These are phyloP conservation scores for Aphelinus certus DNA, from an alignment of 1,140 invertebrate species.

Conservation along the genomic window DNA sequence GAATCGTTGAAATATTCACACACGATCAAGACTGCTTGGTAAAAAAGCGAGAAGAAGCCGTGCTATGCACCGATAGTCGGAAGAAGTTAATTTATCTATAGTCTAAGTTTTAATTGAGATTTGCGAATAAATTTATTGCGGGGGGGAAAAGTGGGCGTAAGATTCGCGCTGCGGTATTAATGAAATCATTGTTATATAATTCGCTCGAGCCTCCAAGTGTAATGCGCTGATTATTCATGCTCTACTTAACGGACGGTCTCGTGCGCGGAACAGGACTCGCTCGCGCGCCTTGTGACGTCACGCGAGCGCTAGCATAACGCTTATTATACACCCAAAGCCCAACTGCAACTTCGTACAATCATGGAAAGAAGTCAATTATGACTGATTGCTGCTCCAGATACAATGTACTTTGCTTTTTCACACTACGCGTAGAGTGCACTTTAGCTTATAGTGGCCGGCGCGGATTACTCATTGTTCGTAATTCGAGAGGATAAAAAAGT, in stretches of 20 bases:
- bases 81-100: not conserved
- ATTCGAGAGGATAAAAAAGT: too few species aligned
- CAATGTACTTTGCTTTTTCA: too few species aligned
- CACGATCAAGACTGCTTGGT: too few species aligned
- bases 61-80: too few species aligned
- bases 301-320: not conserved
- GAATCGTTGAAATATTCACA: too few species aligned
- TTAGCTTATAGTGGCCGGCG: too few species aligned
- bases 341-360: too few species aligned
- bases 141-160: not conserved
- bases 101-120: not conserved
- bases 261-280: not conserved
- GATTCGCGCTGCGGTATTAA: not conserved
- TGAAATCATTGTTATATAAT: conserved; percentile 10
- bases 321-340: not conserved
- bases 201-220: conserved; percentile 8
- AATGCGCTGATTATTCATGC: conserved; percentile 25
- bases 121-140: not conserved
- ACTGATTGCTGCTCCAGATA: too few species aligned
- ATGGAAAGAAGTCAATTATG: too few species aligned
- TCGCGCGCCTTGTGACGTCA: not conserved
- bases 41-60: too few species aligned
- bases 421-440: too few species aligned
- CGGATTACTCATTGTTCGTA: too few species aligned
- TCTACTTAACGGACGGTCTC: conserved; percentile 32